phyloP scores from a whole-genome alignment of 2,113 vertebrate genomes.

The Leucosticte australis region DNA sequence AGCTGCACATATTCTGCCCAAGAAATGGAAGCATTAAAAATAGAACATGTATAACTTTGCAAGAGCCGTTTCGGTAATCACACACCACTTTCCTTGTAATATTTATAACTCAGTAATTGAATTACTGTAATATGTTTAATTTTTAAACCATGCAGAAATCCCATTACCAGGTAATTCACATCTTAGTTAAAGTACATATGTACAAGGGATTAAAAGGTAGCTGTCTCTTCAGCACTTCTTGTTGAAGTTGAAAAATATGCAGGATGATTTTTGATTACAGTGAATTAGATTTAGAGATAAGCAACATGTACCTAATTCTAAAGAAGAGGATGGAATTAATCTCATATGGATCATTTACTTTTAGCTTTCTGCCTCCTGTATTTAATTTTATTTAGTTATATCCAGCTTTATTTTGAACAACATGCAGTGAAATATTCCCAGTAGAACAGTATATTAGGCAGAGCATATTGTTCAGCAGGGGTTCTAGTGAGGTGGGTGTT shows the following conservation, averaged over 20 bases:
- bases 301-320: neutral
- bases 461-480: neutral
- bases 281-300: neutral
- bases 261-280: neutral
- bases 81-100: slow-evolving; percentile 49
- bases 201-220: slow-evolving; percentile 61
- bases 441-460: neutral
- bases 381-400: neutral
- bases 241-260: neutral
- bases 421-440: neutral
- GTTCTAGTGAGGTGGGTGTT: neutral
- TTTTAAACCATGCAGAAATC: slow-evolving; percentile 59
- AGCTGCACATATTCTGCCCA: neutral
- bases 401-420: neutral
- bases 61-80: neutral
- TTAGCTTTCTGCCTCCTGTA: neutral
- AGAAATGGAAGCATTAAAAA: slow-evolving; percentile 14
- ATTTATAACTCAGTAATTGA: slow-evolving; percentile 68
- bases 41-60: neutral
- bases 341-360: neutral
- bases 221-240: slow-evolving; percentile 1
- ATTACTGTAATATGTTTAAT: slow-evolving; percentile 65
- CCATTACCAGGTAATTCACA: slow-evolving; percentile 60
- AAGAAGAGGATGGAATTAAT: neutral
- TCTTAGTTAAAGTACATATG: slow-evolving; percentile 38